Evolutionary conservation across 2,797 vertebrate genomes (phyloP), one percentile per base, ranked within the genome.

Genomic region (Vireo griseus): DNA sequence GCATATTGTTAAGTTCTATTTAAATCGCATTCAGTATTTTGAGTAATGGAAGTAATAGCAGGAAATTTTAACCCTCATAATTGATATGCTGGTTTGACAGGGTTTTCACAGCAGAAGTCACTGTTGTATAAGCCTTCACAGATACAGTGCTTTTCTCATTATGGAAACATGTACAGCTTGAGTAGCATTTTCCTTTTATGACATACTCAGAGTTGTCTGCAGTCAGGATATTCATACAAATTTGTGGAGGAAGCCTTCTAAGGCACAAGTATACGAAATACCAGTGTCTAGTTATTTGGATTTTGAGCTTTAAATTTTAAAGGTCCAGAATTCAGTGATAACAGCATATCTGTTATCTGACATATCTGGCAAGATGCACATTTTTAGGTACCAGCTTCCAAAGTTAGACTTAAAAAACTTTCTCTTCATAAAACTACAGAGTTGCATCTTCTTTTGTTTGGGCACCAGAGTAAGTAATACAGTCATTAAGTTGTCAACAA

Each of bases 101-200:
- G 58, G 40, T 58, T 88, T 94, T 83, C 73, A 80, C 82, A 69
- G 85, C 79, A 91, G 85, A 81, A 95, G 91, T 94, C 94, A 91
- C 91, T 95, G 69, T 94, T 94, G 90, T 33, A 21, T 58, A 86
- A 92, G 68, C 39, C 37, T 83, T 92, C 66, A 48, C 18, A 14
- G 57, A 65, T 21, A 16, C 3, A 52, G 3, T 1, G 1, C 58
- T 61, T 62, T 71, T 88, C 87, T 94, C n/a, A 1, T 71, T 61
- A 48, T 29, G 52, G 62, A 77, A 92, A 75, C 31, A 2, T 2
- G 20, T 54, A 31, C 61, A 61, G 37, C 54, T 50, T 40, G 35
- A 55, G 20, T 39, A n/a, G 50, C 39, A 3, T 83, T 79, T 88
- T 80, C 61, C 68, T 79, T 94, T 85, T 74, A 67, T 76, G 28